Evolutionary conservation across 2,888 invertebrate species (phyloP), one percentile per base, ranked within the genome.

Genomic region (Dynastes tityus): DNA sequence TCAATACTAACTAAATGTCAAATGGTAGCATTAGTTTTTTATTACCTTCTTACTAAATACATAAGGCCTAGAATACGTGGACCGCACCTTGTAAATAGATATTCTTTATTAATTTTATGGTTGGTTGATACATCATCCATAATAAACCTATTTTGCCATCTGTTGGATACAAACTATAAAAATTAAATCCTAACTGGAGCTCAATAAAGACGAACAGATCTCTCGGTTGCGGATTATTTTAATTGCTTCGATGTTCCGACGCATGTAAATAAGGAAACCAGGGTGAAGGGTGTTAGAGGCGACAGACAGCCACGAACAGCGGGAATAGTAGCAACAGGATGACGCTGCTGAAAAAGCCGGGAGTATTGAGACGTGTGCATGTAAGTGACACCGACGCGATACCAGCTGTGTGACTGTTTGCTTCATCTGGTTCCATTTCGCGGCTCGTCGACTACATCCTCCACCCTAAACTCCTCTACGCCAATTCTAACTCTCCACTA

Each of bases 341-440:
- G 45, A 2, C 55, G 82, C 22, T 45, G 49, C 65, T 67, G 68
- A 68, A 68, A 68, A 51, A 68, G 49, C 29, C 49, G 64, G 58
- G 63, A 22, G 73, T 84, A 85, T 86, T 86, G 87, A 86, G 85
- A 86, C 22, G 22, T 86, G 87, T 86, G 45, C 45, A 45, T 45
- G 87, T 87, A 87, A 87, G 87, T 85, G 87, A 87, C 87, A 87
- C 87, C 86, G 61, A 80, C 82, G 80, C 82, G 82, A 81, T 79
- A 85, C 85, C 87, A 87, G 86, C 87, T 87, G 86, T 87, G 86
- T 84, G 85, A 84, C 85, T 86, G 87, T 88, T 88, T 88, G 86
- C 86, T 87, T 86, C 87, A 88, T 87, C 87, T 88, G 88, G 87
- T 86, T 84, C 85, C 84, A 87, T 86, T 87, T 88, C 87, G 86